Evolutionary conservation across 2,888 invertebrate genomes (phyloP), one percentile per base, ranked within the genome.

Genomic region (Xylophagus ater): DNA sequence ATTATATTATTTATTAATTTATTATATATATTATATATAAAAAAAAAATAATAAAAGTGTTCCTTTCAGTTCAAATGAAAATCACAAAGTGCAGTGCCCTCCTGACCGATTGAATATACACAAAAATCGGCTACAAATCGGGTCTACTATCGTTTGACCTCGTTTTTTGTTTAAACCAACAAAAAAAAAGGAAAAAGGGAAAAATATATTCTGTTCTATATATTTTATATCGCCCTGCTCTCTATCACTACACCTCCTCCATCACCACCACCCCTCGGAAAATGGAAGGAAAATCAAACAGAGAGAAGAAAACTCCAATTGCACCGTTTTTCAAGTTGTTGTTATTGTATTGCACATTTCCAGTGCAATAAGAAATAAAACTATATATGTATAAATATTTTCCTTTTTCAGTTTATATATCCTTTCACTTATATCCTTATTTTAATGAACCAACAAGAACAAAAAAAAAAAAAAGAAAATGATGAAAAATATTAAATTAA

Each of bases 31-130:
- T 5, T 12, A 26, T 10, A 26, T 12, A 26, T 13, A 26, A 13
- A 13, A 13, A 26, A 23, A 23, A 8, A 23, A 23, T 23, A n/a
- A n/a, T n/a, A n/a, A n/a, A 37, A 40, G 43, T 47, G 50, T 47
- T 53, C 52, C 48, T 51, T 51, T 53, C 53, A 47, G 47, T 52
- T 52, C 51, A 47, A 54, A 53, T 51, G 52, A 53, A 55, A 52
- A 50, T 53, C 49, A 47, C 49, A 55, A 54, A 58, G 56, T 57
- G 57, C 58, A 58, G 51, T 58, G 57, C 51, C 57, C 57, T 56
- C 51, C 52, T 54, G 54, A 54, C 54, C 54, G 54, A 56, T 53
- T 50, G 53, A 53, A 49, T n/a, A n/a, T n/a, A n/a, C n/a, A n/a
- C n/a, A n/a, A 48, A 51, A 52, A 54, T 53, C 53, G 55, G 51